Evolutionary conservation across 2,888 invertebrate species (phyloP).

Genomic region (Lathronympha strigana): DNA sequence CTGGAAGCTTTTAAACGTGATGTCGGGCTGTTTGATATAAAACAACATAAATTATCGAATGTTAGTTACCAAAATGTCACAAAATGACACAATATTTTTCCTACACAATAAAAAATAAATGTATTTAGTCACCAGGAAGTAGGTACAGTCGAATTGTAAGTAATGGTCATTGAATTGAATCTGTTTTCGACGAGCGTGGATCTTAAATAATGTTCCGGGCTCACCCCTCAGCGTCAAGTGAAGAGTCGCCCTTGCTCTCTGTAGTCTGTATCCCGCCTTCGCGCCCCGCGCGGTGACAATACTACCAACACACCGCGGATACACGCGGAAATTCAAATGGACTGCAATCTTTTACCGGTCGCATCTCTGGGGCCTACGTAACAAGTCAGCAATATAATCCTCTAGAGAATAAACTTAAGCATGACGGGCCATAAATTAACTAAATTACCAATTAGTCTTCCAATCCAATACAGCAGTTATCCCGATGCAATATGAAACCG

Average conservation of each 20-base stretch:
- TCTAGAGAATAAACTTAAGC: slow-evolving; percentile 3
- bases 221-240: slow-evolving; percentile 30
- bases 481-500: slow-evolving; percentile 28
- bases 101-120: neutral
- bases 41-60: too few species aligned
- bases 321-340: slow-evolving; percentile 12
- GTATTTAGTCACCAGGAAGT: neutral
- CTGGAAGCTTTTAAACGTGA: neutral
- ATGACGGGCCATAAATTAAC: slow-evolving; percentile 9
- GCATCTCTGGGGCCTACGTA: neutral
- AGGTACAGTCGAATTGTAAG: slow-evolving; percentile 18
- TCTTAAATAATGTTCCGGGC: slow-evolving; percentile 33
- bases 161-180: slow-evolving; percentile 28
- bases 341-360: slow-evolving; percentile 20
- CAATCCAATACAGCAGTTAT: slow-evolving; percentile 24
- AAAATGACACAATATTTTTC: neutral
- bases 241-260: slow-evolving; percentile 28
- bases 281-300: slow-evolving; percentile 41
- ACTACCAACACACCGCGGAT: slow-evolving; percentile 15
- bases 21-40: too few species aligned
- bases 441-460: slow-evolving; percentile 26
- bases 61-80: neutral
- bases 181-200: slow-evolving; percentile 31
- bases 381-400: slow-evolving; percentile 6
- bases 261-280: slow-evolving; percentile 44